Percentiles rank a stretch among this genome's conserved stretches.
Evolutionary conservation across 2,113 vertebrate species (phyloP).

Genomic region (Variabilichromis moorii): DNA sequence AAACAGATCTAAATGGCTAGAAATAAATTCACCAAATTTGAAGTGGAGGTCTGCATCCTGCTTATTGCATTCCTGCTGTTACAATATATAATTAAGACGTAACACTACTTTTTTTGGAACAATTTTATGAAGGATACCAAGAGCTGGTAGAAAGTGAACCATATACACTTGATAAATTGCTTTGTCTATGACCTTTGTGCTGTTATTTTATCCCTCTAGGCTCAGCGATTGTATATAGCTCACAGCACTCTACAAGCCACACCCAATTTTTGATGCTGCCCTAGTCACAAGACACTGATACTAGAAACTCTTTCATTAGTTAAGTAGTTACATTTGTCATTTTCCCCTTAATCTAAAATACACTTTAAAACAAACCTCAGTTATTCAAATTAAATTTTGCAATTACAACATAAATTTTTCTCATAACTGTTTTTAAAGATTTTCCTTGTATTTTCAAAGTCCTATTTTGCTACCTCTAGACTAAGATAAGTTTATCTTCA

Average conservation of each 20-base stretch:
- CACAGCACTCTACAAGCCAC: background rate
- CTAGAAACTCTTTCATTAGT: background rate
- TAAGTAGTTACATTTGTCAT: background rate
- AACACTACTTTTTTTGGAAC: background rate
- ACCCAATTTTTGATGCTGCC: background rate
- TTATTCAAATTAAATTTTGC: background rate
- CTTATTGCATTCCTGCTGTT: background rate
- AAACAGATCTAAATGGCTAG: background rate
- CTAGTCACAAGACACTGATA: background rate
- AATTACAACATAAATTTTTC: background rate
- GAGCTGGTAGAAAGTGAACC: background rate
- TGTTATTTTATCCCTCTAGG: background rate
- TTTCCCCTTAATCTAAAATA: fast-evolving
- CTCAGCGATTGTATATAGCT: background rate
- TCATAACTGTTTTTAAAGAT: background rate
- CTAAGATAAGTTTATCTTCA: background rate
- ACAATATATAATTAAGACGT: fast-evolving
- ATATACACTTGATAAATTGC: background rate
- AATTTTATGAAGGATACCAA: background rate
- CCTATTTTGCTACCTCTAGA: background rate
- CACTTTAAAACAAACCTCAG: background rate
- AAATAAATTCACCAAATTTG: background rate
- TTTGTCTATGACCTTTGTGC: background rate
- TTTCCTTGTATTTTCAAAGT: background rate
- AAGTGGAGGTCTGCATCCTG: background rate